phyloP scores from a whole-genome alignment of 2,888 invertebrate genomes.

The Plutella xylostella region DNA sequence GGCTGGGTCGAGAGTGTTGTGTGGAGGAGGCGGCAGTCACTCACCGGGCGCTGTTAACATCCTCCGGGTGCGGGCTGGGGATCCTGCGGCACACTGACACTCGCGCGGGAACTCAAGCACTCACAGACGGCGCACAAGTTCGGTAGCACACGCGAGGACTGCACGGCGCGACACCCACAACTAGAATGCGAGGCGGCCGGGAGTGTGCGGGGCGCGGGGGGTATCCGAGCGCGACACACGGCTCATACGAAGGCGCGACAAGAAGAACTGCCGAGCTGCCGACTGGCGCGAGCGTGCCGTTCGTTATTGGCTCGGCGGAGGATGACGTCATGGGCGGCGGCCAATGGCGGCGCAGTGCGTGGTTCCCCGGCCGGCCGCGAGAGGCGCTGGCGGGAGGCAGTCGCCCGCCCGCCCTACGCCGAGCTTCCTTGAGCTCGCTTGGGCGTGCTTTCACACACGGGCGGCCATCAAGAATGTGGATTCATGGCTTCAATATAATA shows the following conservation, averaged over 20 bases:
- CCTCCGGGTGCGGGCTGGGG: constrained; percentile 55
- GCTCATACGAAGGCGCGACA: constrained; percentile 64
- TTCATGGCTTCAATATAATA: too few species aligned
- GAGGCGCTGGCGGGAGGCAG: constrained; percentile 49
- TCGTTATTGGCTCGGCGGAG: constrained; percentile 50
- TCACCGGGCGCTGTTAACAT: constrained; percentile 70
- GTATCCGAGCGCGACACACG: constrained; percentile 50
- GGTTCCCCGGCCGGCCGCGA: constrained; percentile 35
- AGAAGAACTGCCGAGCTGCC: constrained; percentile 52
- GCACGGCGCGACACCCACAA: constrained; percentile 67
- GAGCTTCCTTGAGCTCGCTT: constrained; percentile 54
- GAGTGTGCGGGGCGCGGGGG: constrained; percentile 51
- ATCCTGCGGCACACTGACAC: constrained; percentile 64
- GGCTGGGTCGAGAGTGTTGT: constrained; percentile 46
- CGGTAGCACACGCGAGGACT: constrained; percentile 65
- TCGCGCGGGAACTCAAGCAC: constrained; percentile 63
- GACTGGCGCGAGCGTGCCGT: constrained; percentile 49
- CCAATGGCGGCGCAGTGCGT: constrained; percentile 39
- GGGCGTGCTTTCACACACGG: constrained; percentile 61
- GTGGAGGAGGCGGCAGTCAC: constrained; percentile 38
- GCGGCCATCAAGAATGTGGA: constrained; percentile 35
- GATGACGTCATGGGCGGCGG: constrained; percentile 50
- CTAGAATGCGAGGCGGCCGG: constrained; percentile 62
- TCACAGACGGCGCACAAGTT: constrained; percentile 67
- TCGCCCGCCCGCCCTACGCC: constrained; percentile 49